Conservation (phyloP, 2,888 invertebrate genomes). For the Anthrax anthrax region DNA sequence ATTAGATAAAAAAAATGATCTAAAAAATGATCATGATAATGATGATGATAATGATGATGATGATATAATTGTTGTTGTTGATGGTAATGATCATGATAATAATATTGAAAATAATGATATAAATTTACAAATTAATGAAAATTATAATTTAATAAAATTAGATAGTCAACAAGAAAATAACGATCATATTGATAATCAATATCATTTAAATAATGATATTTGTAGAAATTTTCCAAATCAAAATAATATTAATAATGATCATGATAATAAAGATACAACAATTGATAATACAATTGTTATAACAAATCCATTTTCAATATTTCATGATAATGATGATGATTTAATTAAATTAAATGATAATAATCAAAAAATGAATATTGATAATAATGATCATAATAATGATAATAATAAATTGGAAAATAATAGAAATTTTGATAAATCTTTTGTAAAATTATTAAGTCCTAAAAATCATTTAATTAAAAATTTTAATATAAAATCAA, state of each 20-base stretch:
- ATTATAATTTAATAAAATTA: not conserved
- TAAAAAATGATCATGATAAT: not conserved
- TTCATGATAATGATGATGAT: constrained; percentile 21
- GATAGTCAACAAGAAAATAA: constrained; percentile 1
- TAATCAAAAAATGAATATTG: not conserved
- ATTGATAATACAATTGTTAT: constrained; percentile 26
- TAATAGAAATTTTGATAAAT: not conserved
- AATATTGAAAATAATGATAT: not conserved
- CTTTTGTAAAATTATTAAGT: constrained; percentile 5
- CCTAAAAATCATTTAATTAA: not conserved
- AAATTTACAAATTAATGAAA: not conserved
- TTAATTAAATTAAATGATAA: too few relatives aligned
- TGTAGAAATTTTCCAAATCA: not conserved
- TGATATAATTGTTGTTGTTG: constrained; percentile 1
- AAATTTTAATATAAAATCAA: constrained; percentile 1
- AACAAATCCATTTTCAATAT: constrained; percentile 32
- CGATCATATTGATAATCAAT: not conserved
- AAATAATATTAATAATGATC: constrained; percentile 1
- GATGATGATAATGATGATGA: constrained; percentile 2
- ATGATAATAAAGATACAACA: constrained; percentile 10
- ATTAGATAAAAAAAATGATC: not conserved
- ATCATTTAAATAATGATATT: not conserved
- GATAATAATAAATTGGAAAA: not conserved
- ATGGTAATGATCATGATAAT: not conserved
- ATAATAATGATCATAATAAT: constrained; percentile 13